phyloP scores from a whole-genome alignment of 2,888 invertebrate genomes.

The Linhomoeus sp. region DNA sequence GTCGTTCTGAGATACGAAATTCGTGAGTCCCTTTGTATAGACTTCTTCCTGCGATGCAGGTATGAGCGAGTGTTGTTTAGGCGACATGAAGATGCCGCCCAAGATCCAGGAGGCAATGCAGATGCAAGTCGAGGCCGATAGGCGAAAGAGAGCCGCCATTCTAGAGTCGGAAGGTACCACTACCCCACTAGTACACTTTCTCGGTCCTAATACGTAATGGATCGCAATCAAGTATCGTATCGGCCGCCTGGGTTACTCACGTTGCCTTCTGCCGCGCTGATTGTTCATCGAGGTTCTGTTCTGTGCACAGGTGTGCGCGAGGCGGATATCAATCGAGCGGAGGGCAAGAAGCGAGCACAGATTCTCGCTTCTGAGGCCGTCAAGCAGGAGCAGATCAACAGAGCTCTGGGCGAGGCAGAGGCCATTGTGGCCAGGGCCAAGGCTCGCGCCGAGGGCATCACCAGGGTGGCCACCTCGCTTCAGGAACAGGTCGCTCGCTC shows the following conservation, averaged over 20 bases:
- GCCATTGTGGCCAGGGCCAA: constrained; percentile 71
- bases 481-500: too few relatives aligned
- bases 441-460: constrained; percentile 66
- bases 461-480: too few relatives aligned
- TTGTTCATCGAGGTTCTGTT: too few relatives aligned
- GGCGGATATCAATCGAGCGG: constrained; percentile 70
- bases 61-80: too few relatives aligned
- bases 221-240: too few relatives aligned
- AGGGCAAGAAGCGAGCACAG: constrained; percentile 71
- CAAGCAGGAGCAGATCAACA: constrained; percentile 72
- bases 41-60: too few relatives aligned
- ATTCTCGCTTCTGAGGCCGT: constrained; percentile 90
- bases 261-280: too few relatives aligned
- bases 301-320: constrained; percentile 35
- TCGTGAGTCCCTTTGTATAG: too few relatives aligned
- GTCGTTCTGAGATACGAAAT: constrained; percentile 86
- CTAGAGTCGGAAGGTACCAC: constrained; percentile 96
- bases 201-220: too few relatives aligned
- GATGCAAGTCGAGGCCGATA: constrained; percentile 97
- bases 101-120: constrained; percentile 98
- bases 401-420: constrained; percentile 48
- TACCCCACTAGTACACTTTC: too few relatives aligned
- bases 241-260: too few relatives aligned
- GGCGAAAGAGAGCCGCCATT: constrained; percentile 83
- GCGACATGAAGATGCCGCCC: constrained; percentile 65